Percentiles rank a stretch among this genome's conserved stretches.
Evolutionary conservation across 2,888 invertebrate genomes (phyloP).

Genomic region (Pachliopta kotzebuea): DNA sequence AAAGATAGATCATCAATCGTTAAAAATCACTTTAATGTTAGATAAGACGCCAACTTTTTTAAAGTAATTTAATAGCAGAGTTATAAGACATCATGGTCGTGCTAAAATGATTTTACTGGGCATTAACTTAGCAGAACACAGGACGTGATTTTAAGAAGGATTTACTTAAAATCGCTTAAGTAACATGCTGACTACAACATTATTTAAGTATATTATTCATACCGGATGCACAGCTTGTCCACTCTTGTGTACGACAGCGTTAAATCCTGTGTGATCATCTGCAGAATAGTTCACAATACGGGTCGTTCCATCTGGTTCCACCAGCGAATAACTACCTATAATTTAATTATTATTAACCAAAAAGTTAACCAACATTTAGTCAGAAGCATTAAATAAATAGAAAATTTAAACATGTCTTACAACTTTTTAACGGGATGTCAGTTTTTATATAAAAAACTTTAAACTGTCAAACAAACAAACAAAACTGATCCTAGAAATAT

Average conservation of each 20-base stretch:
- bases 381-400: no score
- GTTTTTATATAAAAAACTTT: no score
- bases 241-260: conserved; percentile 84
- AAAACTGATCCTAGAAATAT: no score
- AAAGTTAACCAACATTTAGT: neutral
- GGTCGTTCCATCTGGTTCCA: conserved; percentile 82
- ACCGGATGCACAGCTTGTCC: conserved; percentile 82
- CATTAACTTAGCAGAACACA: neutral
- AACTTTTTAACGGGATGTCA: no score
- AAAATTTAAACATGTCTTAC: neutral
- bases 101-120: neutral
- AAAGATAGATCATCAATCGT: no score
- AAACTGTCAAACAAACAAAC: no score
- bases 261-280: conserved; percentile 86
- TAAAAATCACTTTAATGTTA: no score
- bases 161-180: neutral
- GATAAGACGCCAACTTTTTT: no score
- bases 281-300: conserved; percentile 84
- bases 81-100: neutral
- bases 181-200: neutral
- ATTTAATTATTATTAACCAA: neutral
- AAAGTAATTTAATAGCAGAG: no score
- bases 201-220: conserved; percentile 31
- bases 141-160: neutral
- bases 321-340: conserved; percentile 83